These are phyloP conservation scores for Trochalopteron elliotii DNA, from an alignment of 2,113 vertebrate species.

Conservation along the genomic window DNA sequence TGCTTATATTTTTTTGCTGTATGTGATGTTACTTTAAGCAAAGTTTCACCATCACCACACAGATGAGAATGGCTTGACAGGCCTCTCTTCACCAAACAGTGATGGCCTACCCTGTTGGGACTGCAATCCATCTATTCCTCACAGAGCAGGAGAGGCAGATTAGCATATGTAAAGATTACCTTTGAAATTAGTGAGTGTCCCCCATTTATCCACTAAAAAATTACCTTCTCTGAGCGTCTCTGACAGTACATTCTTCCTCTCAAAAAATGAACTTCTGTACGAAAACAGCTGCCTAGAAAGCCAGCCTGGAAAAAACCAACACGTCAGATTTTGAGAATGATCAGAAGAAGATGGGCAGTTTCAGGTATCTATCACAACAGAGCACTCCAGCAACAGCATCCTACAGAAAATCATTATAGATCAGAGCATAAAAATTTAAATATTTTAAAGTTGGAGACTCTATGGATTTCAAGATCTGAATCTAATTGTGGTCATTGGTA, in stretches of 20 bases:
- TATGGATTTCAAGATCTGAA: not conserved
- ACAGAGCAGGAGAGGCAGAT: not conserved
- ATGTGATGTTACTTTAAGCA: not conserved
- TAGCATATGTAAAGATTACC: not conserved
- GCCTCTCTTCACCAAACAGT: not conserved
- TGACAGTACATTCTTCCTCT: not conserved
- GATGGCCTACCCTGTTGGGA: not conserved
- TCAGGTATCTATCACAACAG: not conserved
- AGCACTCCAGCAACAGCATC: not conserved
- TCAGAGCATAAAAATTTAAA: not conserved
- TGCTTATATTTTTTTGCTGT: not conserved
- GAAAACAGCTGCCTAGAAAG: not conserved
- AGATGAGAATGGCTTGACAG: not conserved
- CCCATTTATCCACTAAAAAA: not conserved
- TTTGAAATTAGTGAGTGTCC: not conserved
- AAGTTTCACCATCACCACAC: not conserved
- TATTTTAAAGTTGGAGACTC: not conserved
- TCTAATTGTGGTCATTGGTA: not conserved
- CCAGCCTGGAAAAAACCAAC: not conserved
- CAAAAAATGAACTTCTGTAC: not conserved
- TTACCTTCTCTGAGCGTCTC: not conserved
- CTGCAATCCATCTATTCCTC: not conserved
- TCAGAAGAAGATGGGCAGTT: not conserved
- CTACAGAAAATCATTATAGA: not conserved
- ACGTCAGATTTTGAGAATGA: not conserved